A percentile compares a stretch with the other conserved stretches of the same genome.
Conservation (phyloP, 2,888 invertebrate species). For the Gandaritis pyraliata region DNA sequence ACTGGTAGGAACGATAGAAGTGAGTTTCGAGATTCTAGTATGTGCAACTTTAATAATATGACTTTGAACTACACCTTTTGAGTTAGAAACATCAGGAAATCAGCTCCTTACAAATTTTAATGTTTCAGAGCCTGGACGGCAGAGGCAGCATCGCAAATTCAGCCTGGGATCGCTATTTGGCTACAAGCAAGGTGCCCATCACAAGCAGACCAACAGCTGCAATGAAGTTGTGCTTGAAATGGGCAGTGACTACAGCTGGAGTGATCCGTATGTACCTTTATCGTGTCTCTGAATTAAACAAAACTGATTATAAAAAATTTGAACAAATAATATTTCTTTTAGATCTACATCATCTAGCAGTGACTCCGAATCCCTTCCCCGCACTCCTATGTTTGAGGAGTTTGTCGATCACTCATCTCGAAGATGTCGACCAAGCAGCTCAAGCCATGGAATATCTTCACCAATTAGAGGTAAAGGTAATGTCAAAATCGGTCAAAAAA, state of each 20-base stretch:
- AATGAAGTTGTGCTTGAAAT: slow-evolving; percentile 77
- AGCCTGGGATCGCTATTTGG: slow-evolving; percentile 79
- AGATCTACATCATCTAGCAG: slow-evolving; percentile 79
- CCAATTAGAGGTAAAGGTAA: slow-evolving; percentile 69
- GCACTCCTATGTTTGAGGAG: slow-evolving; percentile 79
- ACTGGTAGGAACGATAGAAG: slow-evolving; percentile 75
- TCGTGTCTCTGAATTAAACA: not conserved
- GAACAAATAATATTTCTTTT: slow-evolving; percentile 19
- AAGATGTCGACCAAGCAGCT: slow-evolving; percentile 57
- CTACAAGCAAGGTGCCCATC: slow-evolving; percentile 58
- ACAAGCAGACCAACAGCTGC: slow-evolving; percentile 62
- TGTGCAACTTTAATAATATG: too few relatives aligned
- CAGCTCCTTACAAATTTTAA: not conserved
- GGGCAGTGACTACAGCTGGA: slow-evolving; percentile 78
- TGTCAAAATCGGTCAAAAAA: too few relatives aligned
- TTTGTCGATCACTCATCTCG: slow-evolving; percentile 65
- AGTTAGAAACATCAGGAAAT: too few relatives aligned
- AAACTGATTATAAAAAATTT: not conserved
- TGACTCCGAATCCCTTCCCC: slow-evolving; percentile 76
- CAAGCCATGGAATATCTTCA: slow-evolving; percentile 63
- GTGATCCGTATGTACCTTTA: slow-evolving; percentile 67
- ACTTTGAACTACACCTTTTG: too few relatives aligned
- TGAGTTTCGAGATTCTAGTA: slow-evolving; percentile 42
- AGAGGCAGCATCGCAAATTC: slow-evolving; percentile 74
- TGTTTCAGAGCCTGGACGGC: slow-evolving; percentile 50